Conservation (phyloP, 2,113 vertebrate species). For the Ctenomys sociabilis region DNA sequence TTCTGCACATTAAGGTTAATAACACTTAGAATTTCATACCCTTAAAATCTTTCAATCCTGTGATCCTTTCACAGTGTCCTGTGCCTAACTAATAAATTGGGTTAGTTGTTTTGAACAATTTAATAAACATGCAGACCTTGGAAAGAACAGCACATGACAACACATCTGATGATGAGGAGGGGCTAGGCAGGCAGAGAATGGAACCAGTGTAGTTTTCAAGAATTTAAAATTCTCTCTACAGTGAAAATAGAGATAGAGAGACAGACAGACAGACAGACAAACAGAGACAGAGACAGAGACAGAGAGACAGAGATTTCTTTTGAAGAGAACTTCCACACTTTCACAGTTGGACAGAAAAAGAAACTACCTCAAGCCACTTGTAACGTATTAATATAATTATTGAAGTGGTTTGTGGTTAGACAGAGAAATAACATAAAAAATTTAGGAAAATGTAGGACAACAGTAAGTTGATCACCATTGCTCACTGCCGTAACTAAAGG, state of each 20-base stretch:
- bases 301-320: neutral
- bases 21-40: neutral
- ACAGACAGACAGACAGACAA: neutral
- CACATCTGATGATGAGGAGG: neutral
- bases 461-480: neutral
- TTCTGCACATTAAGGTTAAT: neutral
- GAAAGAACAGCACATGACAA: neutral
- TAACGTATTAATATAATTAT: neutral
- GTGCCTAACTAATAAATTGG: neutral
- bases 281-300: too few relatives aligned
- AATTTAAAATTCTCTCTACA: neutral
- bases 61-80: neutral
- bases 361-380: neutral
- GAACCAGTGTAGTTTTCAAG: neutral
- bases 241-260: neutral
- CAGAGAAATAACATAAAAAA: neutral
- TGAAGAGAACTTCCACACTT: neutral
- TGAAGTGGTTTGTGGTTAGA: neutral
- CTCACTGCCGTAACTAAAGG: neutral
- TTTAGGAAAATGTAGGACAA: neutral
- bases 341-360: neutral
- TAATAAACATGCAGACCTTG: neutral
- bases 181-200: neutral
- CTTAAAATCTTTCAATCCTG: neutral
- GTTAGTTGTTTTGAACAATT: neutral